A percentile compares a stretch with the other conserved stretches of the same genome.
Evolutionary conservation across 1,140 invertebrate species (phyloP).

Genomic region (Hypothenemus hampei): DNA sequence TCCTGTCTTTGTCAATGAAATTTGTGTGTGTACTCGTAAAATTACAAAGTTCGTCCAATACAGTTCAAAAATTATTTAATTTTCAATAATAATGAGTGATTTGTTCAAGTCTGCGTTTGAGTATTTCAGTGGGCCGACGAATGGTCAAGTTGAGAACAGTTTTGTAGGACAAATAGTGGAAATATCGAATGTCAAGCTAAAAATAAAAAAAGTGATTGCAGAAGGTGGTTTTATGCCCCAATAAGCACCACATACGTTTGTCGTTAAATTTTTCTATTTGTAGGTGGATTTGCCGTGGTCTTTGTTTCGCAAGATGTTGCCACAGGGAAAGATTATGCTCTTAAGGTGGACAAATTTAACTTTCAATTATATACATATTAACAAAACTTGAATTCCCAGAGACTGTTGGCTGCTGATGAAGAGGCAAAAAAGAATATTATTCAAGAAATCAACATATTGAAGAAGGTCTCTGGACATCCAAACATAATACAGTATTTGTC

Average conservation of each 20-base stretch:
- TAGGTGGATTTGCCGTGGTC: conserved; percentile 92
- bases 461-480: conserved; percentile 71
- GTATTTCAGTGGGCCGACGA: conserved; percentile 65
- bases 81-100: conserved; percentile 66
- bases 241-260: neutral
- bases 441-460: conserved; percentile 74
- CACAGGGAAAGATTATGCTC: conserved; percentile 83
- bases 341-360: conserved; percentile 57
- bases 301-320: conserved; percentile 87
- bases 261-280: conserved; percentile 35
- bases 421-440: conserved; percentile 70
- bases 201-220: conserved; percentile 85
- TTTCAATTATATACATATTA: neutral
- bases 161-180: conserved; percentile 88
- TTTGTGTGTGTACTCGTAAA: too few species aligned
- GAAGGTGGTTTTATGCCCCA: conserved; percentile 67
- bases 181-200: conserved; percentile 81
- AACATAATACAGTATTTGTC: conserved; percentile 76
- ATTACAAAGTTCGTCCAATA: too few species aligned
- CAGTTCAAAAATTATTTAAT: conserved; percentile 1
- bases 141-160: conserved; percentile 67
- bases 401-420: conserved; percentile 72
- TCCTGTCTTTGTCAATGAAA: too few species aligned
- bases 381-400: too few species aligned
- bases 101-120: conserved; percentile 84